These are phyloP conservation scores for Pardalotus punctatus DNA, from an alignment of 2,113 vertebrate species.

Conservation along the genomic window DNA sequence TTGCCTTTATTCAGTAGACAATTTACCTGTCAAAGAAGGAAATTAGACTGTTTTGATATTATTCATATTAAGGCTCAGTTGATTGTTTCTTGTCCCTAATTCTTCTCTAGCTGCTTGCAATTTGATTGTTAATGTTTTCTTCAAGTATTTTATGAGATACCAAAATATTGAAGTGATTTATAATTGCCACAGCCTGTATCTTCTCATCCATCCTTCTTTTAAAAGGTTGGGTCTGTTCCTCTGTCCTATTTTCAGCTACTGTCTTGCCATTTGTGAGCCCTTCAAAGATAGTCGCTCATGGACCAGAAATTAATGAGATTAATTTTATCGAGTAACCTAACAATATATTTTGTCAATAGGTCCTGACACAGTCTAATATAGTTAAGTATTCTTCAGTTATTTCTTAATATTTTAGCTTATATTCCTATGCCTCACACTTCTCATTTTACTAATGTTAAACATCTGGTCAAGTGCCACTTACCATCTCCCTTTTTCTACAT, in stretches of 20 bases:
- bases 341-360: background rate
- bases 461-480: background rate
- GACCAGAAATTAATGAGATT: background rate
- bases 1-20: constrained; percentile 42
- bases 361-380: background rate
- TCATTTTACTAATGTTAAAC: background rate
- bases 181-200: background rate
- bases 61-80: constrained; percentile 35
- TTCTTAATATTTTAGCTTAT: background rate
- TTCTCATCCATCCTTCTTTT: background rate
- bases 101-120: constrained; percentile 18
- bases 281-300: background rate
- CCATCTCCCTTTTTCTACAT: background rate
- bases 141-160: constrained; percentile 2
- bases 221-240: background rate
- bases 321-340: background rate
- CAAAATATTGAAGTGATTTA: background rate
- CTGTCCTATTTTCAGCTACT: background rate
- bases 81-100: constrained; percentile 35
- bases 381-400: background rate
- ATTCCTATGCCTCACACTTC: background rate
- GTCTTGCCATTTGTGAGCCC: background rate
- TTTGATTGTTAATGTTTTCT: constrained; percentile 26
- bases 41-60: constrained; percentile 43
- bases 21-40: constrained; percentile 47